phyloP scores from a whole-genome alignment of 2,888 invertebrate species.

The Tetanocera ferruginea region DNA sequence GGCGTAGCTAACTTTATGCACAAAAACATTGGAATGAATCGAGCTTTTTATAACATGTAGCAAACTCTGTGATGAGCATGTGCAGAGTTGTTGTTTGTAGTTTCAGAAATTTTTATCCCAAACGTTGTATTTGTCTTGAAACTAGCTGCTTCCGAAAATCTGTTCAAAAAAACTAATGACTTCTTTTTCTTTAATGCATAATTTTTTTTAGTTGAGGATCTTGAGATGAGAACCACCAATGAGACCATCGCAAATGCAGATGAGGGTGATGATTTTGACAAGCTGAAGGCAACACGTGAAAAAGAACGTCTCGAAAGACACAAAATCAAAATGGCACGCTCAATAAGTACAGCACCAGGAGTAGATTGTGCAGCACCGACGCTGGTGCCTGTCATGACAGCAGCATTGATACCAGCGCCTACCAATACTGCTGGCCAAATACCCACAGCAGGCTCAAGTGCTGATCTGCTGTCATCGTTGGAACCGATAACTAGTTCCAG shows the following conservation, averaged over 20 bases:
- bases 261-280: slow-evolving; percentile 78
- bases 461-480: slow-evolving; percentile 51
- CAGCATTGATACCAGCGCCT: slow-evolving; percentile 44
- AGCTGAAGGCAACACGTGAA: slow-evolving; percentile 77
- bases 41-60: no score
- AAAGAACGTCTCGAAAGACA: slow-evolving; percentile 77
- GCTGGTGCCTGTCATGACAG: slow-evolving; percentile 46
- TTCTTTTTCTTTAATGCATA: neutral
- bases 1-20: no score
- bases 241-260: slow-evolving; percentile 57
- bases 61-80: no score
- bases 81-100: no score
- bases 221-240: slow-evolving; percentile 58
- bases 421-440: slow-evolving; percentile 37
- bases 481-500: slow-evolving; percentile 53
- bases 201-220: slow-evolving; percentile 60
- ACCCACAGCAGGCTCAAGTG: slow-evolving; percentile 48
- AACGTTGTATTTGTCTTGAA: no score
- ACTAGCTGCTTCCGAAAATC: no score
- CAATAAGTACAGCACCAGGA: slow-evolving; percentile 68
- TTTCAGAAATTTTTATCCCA: no score
- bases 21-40: no score
- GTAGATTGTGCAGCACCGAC: slow-evolving; percentile 42
- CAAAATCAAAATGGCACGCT: slow-evolving; percentile 74
- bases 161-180: no score